Base-by-base conservation (phyloP, 2,797 vertebrate species). In the Neopelma chrysocephalum region DNA sequence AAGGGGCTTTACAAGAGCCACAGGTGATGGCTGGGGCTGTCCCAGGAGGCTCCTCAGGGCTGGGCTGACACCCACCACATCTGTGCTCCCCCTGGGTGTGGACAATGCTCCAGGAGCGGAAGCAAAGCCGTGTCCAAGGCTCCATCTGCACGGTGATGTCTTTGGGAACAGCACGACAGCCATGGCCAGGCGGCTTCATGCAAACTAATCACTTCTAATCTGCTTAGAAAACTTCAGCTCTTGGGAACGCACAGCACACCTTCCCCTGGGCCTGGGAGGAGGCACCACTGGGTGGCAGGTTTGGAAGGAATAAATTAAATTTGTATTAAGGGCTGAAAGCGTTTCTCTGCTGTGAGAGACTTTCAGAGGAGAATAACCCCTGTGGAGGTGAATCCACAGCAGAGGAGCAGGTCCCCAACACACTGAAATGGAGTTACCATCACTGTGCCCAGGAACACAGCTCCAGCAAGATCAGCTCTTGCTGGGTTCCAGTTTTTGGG, bases 71-170 rank as follows among this genome's bases (percentile, higher is more conserved):
- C 65, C n/a, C 47, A 21, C 12, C 25, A 6, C 1, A 4, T 12
- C 47, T 9, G 7, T 27, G n/a, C 40, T 38, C 22, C 71, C 22
- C n/a, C 9, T 3, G 53, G 38, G 12, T 6, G 8, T 4, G 2
- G 56, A 1, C 60, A 38, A 4, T 6, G 27, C 53, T 58, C 15
- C 36, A 7, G 45, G 26, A 53, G 26, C 0, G 0, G 45, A 40
- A 50, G 19, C 5, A 4, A 48, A 68, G 81, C 0, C 0, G 15
- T 6, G 42, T 5, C 73, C 3, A 8, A 43, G 51, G 17, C 40
- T 54, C 15, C 56, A 6, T 23, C 34, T 11, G 34, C 25, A 4
- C 9, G 1, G 73, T 0, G 0, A 11, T 34, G 73, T 31, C 51
- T 34, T 32, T 6, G 51, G 73, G 75, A 54, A 5, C 14, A 73